Conservation (phyloP, 2,797 vertebrate genomes). For the Catharus ustulatus region DNA sequence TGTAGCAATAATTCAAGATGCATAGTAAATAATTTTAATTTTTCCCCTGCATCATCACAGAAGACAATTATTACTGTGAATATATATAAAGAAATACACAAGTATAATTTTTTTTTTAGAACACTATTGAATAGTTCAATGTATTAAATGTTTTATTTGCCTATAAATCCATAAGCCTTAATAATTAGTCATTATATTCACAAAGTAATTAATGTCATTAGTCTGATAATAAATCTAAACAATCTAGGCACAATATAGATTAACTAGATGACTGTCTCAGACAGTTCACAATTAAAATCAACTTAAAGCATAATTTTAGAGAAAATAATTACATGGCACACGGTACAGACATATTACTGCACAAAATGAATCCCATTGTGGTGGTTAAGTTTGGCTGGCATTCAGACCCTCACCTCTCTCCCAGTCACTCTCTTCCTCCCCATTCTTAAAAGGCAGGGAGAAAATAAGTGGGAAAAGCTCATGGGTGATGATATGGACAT, state of each 20-base stretch:
- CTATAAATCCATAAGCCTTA: neutral
- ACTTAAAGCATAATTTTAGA: neutral
- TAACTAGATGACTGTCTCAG: neutral
- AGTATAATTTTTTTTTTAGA: neutral
- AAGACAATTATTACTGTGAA: neutral
- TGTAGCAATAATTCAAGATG: neutral
- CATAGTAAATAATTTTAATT: neutral
- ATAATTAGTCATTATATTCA: neutral
- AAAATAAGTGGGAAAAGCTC: neutral
- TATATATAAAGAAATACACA: neutral
- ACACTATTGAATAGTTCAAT: neutral
- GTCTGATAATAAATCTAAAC: neutral
- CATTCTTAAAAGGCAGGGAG: neutral
- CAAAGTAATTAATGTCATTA: neutral
- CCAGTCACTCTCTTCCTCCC: neutral
- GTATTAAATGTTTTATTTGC: neutral
- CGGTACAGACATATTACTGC: neutral
- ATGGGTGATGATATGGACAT: accelerated
- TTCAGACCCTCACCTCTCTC: neutral
- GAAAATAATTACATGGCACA: neutral
- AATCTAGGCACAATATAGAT: neutral
- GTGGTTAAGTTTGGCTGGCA: neutral
- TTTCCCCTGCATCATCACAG: neutral
- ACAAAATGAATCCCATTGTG: neutral
- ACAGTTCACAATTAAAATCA: neutral